Conservation (phyloP, 2,888 invertebrate genomes). For the Bellardia pandia region DNA sequence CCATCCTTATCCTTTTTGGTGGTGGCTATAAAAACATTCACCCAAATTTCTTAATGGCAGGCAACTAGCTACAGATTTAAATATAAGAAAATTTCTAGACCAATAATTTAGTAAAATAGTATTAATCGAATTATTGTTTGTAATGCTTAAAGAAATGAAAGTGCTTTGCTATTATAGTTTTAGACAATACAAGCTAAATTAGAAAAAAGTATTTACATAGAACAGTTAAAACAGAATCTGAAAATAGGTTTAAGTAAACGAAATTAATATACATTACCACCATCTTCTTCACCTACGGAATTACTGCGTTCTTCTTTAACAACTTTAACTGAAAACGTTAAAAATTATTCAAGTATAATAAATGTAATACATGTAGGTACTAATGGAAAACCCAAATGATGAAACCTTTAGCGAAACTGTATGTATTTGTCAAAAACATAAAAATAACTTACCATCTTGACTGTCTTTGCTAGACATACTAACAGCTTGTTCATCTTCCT, state of each 20-base stretch:
- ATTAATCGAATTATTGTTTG: slow-evolving; percentile 12
- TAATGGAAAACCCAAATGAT: background rate
- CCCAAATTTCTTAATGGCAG: no score
- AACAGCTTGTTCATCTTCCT: slow-evolving; percentile 86
- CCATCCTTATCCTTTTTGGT: no score
- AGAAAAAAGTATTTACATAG: slow-evolving; percentile 29
- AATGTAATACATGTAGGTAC: background rate
- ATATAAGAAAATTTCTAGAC: no score
- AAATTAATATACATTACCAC: slow-evolving; percentile 81
- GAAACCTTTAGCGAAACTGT: background rate
- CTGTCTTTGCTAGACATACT: slow-evolving; percentile 85
- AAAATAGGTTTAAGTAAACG: slow-evolving; percentile 26
- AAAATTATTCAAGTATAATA: slow-evolving; percentile 21
- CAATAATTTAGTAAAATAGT: background rate
- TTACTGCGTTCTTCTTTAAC: slow-evolving; percentile 78
- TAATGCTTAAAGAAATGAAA: slow-evolving; percentile 13
- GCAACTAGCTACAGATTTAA: no score
- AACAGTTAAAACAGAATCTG: slow-evolving; percentile 23
- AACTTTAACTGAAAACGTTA: slow-evolving; percentile 64
- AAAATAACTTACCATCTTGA: slow-evolving; percentile 83
- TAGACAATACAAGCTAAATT: background rate
- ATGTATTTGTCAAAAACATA: background rate
- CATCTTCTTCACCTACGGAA: slow-evolving; percentile 80
- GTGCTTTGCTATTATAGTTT: slow-evolving; percentile 23
- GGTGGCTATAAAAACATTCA: no score